Conservation (phyloP, 2,888 invertebrate species). For the Campoplex nolae region DNA sequence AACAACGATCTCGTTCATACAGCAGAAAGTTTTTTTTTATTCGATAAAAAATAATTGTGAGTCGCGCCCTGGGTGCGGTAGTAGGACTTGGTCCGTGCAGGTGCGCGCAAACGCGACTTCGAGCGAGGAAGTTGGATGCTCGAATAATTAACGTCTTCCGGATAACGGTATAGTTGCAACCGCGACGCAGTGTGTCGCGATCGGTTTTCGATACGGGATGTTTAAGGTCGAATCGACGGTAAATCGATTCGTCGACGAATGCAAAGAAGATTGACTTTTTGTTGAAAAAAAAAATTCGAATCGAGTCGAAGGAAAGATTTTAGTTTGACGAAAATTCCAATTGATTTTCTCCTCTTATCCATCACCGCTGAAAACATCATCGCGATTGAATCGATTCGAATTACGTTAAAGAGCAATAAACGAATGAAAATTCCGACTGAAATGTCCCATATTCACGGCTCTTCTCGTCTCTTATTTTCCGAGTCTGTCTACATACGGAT, state of each 20-base stretch:
- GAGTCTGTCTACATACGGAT: conserved; percentile 40
- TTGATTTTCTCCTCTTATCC: no score
- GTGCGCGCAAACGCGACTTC: conserved; percentile 64
- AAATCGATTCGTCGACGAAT: neutral
- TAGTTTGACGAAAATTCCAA: neutral
- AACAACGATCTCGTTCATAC: conserved; percentile 17
- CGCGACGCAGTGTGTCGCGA: conserved; percentile 53
- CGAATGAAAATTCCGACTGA: neutral
- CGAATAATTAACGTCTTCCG: conserved; percentile 79
- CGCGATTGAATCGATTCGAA: no score
- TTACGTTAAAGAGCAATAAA: no score
- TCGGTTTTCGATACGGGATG: conserved; percentile 22
- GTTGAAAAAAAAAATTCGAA: neutral
- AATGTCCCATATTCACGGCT: neutral
- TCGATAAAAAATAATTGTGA: conserved; percentile 18
- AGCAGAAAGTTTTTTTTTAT: neutral
- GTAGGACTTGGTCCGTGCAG: conserved; percentile 43
- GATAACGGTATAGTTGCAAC: conserved; percentile 80
- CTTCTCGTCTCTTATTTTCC: conserved; percentile 17
- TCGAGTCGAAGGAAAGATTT: neutral
- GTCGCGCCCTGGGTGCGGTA: conserved; percentile 50
- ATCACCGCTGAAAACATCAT: neutral
- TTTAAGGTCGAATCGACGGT: conserved; percentile 1
- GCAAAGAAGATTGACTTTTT: neutral
- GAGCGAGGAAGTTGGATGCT: conserved; percentile 73